Evolutionary conservation across 2,888 invertebrate species (phyloP), one percentile per base, ranked within the genome.

Genomic region (Mythimna ferrago): DNA sequence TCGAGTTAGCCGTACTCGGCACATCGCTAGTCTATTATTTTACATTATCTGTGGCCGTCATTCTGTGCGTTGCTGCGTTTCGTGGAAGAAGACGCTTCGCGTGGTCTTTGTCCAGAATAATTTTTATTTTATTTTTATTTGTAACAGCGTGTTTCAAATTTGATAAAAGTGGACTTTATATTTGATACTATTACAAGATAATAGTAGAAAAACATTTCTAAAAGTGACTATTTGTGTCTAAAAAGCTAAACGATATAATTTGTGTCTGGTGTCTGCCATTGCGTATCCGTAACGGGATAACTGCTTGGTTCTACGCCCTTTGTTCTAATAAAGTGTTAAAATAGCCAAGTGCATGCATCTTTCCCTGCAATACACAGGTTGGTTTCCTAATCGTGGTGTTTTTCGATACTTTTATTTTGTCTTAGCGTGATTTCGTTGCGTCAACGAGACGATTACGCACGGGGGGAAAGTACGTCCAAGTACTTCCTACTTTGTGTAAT

Each of bases 271-370:
- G 74, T 93, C 94, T 95, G 93, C 95, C 94, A 94, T 94, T 95
- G 94, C 82, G 80, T 81, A 85, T 94, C 94, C 95, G 93, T 95
- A 96, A 96, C 96, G 96, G 96, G 96, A 96, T 96, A 95, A 92
- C 93, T 93, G 95, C 95, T 93, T 94, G 93, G 93, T 95, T 94
- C 91, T 92, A 90, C 92, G 92, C 94, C 86, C 95, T 95, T 96
- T 96, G 95, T 96, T 95, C 91, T 88, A 89, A 91, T 93, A 93
- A 94, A 96, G 96, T 95, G 93, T 94, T 91, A 87, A 93, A 96
- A 74, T 70, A 96, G 95, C 95, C 94, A 96, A 96, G 96, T 96
- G 96, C 96, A 96, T 96, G 96, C 95, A 96, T 96, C 96, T 96
- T 95, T 94, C 94, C 92, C 93, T 95, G 96, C 95, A 96, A 94